Percentiles rank a stretch among this genome's conserved stretches.
These are phyloP conservation scores for Mactra quadrangularis DNA, from an alignment of 1,140 invertebrate species.

Conservation along the genomic window DNA sequence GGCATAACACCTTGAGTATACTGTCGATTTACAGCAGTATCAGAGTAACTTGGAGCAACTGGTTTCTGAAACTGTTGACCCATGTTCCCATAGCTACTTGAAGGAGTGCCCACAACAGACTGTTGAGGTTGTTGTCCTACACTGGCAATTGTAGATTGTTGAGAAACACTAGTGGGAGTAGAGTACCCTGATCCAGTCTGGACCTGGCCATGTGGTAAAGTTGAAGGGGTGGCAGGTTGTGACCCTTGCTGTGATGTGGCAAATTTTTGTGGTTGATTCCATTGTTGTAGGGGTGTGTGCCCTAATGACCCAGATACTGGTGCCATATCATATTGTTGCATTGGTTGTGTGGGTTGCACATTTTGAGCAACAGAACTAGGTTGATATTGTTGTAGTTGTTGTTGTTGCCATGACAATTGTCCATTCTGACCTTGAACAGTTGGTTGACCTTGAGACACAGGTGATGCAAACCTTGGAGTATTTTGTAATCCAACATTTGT, in stretches of 20 bases:
- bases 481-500: neutral
- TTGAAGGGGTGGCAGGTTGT: conserved; percentile 15
- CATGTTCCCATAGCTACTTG: too few relatives aligned
- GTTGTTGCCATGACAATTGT: too few relatives aligned
- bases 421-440: too few relatives aligned
- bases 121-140: conserved; percentile 13
- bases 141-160: conserved; percentile 3
- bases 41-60: conserved; percentile 28
- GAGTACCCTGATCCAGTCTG: neutral
- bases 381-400: too few relatives aligned
- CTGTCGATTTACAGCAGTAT: conserved; percentile 16
- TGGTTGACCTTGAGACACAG: neutral
- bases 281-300: conserved; percentile 31
- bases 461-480: neutral
- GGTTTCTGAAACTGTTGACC: conserved; percentile 8
- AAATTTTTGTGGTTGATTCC: neutral
- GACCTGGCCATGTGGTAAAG: too few relatives aligned
- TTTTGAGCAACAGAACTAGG: neutral
- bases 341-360: neutral
- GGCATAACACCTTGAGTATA: conserved; percentile 4
- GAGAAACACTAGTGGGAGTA: neutral
- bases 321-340: conserved; percentile 26
- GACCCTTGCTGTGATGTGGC: conserved; percentile 14
- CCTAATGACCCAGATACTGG: conserved; percentile 15
- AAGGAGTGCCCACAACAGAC: too few relatives aligned